Evolutionary conservation across 2,113 vertebrate genomes (phyloP), one percentile per base, ranked within the genome.

Genomic region (Oxygymnocypris stewartii): DNA sequence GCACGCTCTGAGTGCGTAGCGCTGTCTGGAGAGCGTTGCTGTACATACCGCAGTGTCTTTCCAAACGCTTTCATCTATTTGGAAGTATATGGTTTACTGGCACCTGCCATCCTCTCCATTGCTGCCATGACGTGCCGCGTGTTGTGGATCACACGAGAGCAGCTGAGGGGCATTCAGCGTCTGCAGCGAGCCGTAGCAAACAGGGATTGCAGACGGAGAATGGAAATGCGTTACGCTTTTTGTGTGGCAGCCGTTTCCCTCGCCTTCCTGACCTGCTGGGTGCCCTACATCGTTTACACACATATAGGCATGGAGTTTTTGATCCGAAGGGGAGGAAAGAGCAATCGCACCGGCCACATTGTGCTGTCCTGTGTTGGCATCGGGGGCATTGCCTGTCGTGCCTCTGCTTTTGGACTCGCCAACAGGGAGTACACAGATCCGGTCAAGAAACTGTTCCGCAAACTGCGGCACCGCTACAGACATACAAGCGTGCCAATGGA

Each of bases 251-350:
- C 95, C 0, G 93, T 96, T 84, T 96, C 95, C 0, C 71, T 97
- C 35, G 95, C 95, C 0, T 97, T 97, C 2, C 88, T 95, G 10
- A 92, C 95, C 0, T 98, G 96, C 91, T 98, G 97, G 97, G 94
- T 96, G 0, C 97, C 97, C 14, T 97, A 98, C 54, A 94, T 97
- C 35, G 95, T 94, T 12, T 95, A 96, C 85, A 93, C 95, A 85
- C 95, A 97, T 28, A 93, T 96, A 28, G 96, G 95, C 0, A 89
- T 97, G 2, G 88, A 92, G 23, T 92, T 94, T 86, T 79, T 94
- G 42, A 88, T 92, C 0, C 89, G 88, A 1, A 92, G 91, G 20
- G 89, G 31, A 0, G 40, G 89, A 28, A 90, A 57, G 79, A 86
- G 89, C 88, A 91, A 47, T 87, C 88, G 89, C 88, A 94, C 87